Base-by-base conservation (phyloP, 2,113 vertebrate species). In the Murina feae region DNA sequence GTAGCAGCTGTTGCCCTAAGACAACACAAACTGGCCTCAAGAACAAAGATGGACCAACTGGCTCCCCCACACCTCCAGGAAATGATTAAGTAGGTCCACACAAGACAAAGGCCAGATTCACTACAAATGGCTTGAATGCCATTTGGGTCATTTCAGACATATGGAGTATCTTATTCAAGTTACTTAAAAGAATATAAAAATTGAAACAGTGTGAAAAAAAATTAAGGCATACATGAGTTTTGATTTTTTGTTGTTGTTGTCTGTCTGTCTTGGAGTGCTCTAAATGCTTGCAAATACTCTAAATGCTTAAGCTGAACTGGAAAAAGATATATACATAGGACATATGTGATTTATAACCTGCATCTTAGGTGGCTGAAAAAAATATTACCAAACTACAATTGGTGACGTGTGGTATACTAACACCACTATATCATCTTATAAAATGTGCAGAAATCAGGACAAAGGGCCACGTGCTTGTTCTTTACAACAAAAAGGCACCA, bases 81-180 rank as follows among this genome's bases (percentile, higher is more conserved):
- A 97, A 63, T 53, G 90, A 93, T 90, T 90, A 84, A 93, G 88
- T 2, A 90, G 80, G 58, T 83, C 72, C 25, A 10, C 1, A 18
- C 1, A 49, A 78, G 4, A 89, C 96, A 96, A 94, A 96, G 94
- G 78, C 66, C 35, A 53, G 80, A 88, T 82, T 94, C 94, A 93
- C 53, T 9, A 39, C 39, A 30, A 87, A 79, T 2, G 39, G 39
- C 20, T 53, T 79, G 71, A 30, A 71, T 65, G 44, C 12, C 90
- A 80, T 74, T 55, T 90, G 93, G 89, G 87, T 92, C 93, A 66
- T 53, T 93, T 65, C 44, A 93, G 72, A 92, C 42, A 93, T 51
- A 79, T 2, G 86, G 78, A 79, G 17, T 44, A 60, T 60, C 85
- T 91, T 51, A 74, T 63, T 83, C 37, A 71, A 93, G 55, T 44